Evolutionary conservation across 2,113 vertebrate genomes (phyloP), one percentile per base, ranked within the genome.

Genomic region (Indicator indicator): DNA sequence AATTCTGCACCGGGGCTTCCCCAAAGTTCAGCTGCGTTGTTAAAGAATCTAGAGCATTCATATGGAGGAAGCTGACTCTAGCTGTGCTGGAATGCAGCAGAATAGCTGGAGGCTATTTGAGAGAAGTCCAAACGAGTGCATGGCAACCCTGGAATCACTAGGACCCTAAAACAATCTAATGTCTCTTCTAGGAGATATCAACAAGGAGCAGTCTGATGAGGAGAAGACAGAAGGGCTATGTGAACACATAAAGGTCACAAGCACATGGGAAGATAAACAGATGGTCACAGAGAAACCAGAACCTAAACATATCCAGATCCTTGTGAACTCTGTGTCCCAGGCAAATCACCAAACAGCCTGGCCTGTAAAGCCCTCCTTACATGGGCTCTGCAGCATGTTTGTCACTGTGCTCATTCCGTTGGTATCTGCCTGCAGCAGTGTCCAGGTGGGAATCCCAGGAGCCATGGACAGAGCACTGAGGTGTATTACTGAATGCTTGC

Each of bases 391-490:
- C 36, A 3, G n/a, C 1, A 3, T 1, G 1, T 65, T 19, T 63
- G 30, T 44, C 42, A 12, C 42, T n/a, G 18, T 46, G 40, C 38
- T 67, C 2, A 5, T 59, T 83, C 48, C 52, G 33, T 30, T 7
- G 5, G 78, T 42, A 50, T 0, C 3, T 1, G 5, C 44, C 58
- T 54, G 33, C 58, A 50, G 67, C 28, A 40, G 46, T 2, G 5
- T 2, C 33, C 60, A 50, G 56, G 20, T 44, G 68, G 83, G 73
- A 88, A 73, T 58, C 64, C 52, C 2, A 1, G 55, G 24, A 59
- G 65, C 56, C 40, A 65, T 46, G 68, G 46, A 38, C 32, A 70
- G 83, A 86, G 50, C 1, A 5, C 19, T 33, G 33, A 75, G 62
- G 54, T 52, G 1, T 32, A 19, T 38, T 46, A 6, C 68, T 46